Base-by-base conservation (phyloP, 2,113 vertebrate genomes). In the Sterrhoptilus dennistouni region DNA sequence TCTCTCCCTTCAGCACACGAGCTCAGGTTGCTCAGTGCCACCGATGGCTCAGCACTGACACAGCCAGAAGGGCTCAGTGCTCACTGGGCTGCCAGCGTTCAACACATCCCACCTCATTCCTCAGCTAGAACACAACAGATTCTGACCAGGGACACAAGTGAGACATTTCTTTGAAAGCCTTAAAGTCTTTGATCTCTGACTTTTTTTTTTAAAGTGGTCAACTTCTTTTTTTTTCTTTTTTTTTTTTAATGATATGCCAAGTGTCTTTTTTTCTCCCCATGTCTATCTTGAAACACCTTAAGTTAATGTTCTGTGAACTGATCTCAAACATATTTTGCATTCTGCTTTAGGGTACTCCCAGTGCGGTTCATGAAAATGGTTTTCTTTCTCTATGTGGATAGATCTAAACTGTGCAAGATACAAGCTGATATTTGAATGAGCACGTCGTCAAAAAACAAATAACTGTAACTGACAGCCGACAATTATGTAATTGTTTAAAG, bases 51-150 rank as follows among this genome's bases (percentile, higher is more conserved):
- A 4, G 1, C 24, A 10, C 29, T 12, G 82, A 9, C 69, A 4
- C 45, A 53, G 69, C 35, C 69, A 45, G 23, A 10, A 19, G 36
- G 38, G 53, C 11, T 60, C 27, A 1, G 16, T 21, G 22, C 74
- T 61, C 82, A 6, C 8, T 5, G 42, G 9, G 36, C n/a, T 56
- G 25, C 9, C 28, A 4, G 1, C 0, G 0, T 2, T 4, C 27
- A 1, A 3, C 52, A 63, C 8, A 9, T 10, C 25, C 54, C 33
- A 57, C 57, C 59, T 47, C 33, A 40, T 4, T 53, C 63, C 74
- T 44, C 22, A 36, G 29, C 12, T 5, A 12, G 3, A 65, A 44
- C 22, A 31, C 72, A 53, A 20, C 31, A 18, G 10, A 12, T 49
- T 47, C 44, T 49, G 70, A 22, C 65, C 59, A 52, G 7, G 42